phyloP scores from a whole-genome alignment of 2,113 vertebrate genomes.

The Formicarius rufipectus region DNA sequence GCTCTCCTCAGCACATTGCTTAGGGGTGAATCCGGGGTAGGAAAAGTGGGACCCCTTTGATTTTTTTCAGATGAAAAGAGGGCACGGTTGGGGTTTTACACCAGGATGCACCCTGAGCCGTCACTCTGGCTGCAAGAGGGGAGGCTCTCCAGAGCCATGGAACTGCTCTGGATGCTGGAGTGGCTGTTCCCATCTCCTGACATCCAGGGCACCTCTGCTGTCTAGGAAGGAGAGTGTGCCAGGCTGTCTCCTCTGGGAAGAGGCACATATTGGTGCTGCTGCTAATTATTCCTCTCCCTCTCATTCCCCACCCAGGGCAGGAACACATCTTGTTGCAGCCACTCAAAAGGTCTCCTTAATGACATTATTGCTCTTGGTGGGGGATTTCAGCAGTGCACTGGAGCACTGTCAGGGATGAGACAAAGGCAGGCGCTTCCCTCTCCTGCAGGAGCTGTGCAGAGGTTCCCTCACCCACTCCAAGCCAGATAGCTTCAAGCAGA shows the following conservation, averaged over 20 bases:
- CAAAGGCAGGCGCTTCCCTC: background rate
- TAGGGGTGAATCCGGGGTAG: background rate
- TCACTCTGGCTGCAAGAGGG: background rate
- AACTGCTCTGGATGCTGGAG: background rate
- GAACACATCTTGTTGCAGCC: background rate
- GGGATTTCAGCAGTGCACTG: background rate
- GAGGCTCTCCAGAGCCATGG: rapidly evolving
- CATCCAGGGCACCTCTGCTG: conserved; percentile 22
- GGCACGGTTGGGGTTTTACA: background rate
- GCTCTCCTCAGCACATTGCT: background rate
- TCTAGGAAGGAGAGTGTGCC: background rate
- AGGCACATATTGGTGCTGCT: background rate
- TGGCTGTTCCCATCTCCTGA: background rate
- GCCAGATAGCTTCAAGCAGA: background rate
- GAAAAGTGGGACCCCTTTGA: background rate
- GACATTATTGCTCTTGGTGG: background rate
- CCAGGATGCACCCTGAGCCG: background rate
- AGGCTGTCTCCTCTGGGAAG: background rate
- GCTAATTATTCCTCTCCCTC: background rate
- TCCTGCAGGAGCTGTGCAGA: background rate
- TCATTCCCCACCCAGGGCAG: background rate
- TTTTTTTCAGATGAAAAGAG: background rate
- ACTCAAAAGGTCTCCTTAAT: background rate
- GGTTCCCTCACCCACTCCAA: background rate
- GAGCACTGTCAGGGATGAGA: background rate